These are phyloP conservation scores for Micrastur ruficollis DNA, from an alignment of 2,797 vertebrate species.

Conservation along the genomic window DNA sequence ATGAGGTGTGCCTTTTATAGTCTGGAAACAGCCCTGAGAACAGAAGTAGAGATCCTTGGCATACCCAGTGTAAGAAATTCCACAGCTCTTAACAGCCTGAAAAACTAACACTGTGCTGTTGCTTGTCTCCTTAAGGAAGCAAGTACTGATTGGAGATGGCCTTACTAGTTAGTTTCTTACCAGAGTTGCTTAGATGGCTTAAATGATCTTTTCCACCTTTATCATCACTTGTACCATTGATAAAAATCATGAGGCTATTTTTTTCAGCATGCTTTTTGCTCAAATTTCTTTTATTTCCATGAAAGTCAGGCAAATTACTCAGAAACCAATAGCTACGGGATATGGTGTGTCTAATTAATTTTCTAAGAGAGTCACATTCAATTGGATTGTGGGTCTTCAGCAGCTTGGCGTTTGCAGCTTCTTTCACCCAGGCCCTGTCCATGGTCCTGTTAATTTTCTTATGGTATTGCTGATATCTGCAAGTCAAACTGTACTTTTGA, in stretches of 20 bases:
- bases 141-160: not conserved
- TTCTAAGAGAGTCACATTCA: not conserved
- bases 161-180: not conserved
- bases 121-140: not conserved
- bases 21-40: not conserved
- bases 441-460: not conserved
- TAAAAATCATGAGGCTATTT: not conserved
- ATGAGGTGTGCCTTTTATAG: not conserved
- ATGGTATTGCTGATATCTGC: not conserved
- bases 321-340: not conserved
- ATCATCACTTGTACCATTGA: not conserved
- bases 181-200: not conserved
- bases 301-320: not conserved
- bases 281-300: not conserved
- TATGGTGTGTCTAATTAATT: not conserved
- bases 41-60: not conserved
- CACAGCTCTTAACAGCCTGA: not conserved
- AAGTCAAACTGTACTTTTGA: not conserved
- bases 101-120: not conserved
- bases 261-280: not conserved
- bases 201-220: not conserved
- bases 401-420: not conserved
- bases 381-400: not conserved
- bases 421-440: not conserved
- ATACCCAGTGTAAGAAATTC: not conserved